These are phyloP conservation scores for Pygoscelis antarcticus DNA, from an alignment of 2,113 vertebrate genomes.

Conservation along the genomic window DNA sequence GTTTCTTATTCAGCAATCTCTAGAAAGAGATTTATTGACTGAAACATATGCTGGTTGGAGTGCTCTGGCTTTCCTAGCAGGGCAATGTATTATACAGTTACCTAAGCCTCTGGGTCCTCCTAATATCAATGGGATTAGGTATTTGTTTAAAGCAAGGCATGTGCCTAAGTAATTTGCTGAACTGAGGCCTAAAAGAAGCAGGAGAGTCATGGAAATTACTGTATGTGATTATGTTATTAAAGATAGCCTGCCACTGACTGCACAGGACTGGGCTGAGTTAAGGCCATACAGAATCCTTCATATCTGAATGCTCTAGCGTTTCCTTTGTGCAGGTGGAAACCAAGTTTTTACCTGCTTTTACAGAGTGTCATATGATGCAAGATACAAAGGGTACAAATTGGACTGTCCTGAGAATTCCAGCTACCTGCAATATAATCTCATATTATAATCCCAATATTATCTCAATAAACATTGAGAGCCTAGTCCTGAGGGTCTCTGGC, in stretches of 20 bases:
- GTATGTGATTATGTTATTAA: not conserved
- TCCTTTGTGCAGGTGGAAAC: not conserved
- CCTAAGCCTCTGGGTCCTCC: not conserved
- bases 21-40: not conserved
- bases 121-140: not conserved
- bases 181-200: not conserved
- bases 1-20: not conserved
- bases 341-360: rapidly evolving
- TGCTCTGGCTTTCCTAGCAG: not conserved
- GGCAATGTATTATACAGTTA: not conserved
- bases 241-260: not conserved
- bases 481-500: not conserved
- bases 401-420: not conserved
- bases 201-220: not conserved
- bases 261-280: not conserved
- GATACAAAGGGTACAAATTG: not conserved
- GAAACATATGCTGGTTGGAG: not conserved
- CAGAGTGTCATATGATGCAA: rapidly evolving
- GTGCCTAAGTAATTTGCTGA: not conserved
- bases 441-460: not conserved
- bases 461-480: rapidly evolving
- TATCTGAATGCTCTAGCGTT: not conserved
- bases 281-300: rapidly evolving
- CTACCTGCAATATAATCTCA: not conserved
- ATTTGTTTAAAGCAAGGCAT: not conserved